A percentile compares a stretch with the other conserved stretches of the same genome.
phyloP scores from a whole-genome alignment of 2,888 invertebrate species.

The Suillia variegata region DNA sequence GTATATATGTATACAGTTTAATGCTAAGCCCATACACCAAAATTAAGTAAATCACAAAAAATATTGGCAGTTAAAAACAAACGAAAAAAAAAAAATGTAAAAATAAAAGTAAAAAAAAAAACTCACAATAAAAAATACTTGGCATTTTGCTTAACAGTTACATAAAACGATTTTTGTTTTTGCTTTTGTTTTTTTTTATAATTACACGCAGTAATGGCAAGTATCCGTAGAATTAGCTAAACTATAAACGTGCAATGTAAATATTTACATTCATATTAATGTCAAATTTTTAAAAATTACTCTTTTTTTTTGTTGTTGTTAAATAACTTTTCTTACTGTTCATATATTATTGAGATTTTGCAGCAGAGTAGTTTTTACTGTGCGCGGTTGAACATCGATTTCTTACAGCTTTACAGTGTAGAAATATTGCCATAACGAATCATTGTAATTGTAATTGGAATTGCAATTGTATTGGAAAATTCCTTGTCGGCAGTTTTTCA shows the following conservation, averaged over 20 bases:
- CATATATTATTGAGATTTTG: too few species aligned
- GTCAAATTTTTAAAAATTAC: not conserved
- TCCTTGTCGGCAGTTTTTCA: too few species aligned
- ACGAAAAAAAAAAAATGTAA: conserved; percentile 10
- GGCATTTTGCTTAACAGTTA: not conserved
- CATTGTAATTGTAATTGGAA: too few species aligned
- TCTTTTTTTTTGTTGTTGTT: too few species aligned
- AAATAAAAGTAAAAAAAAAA: not conserved
- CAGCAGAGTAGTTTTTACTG: too few species aligned
- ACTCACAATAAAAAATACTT: not conserved
- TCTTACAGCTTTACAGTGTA: too few species aligned
- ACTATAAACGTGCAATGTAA: not conserved
- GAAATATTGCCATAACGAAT: too few species aligned
- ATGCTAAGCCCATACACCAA: conserved; percentile 12
- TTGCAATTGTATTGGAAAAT: too few species aligned
- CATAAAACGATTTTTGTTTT: not conserved
- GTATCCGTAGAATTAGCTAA: not conserved
- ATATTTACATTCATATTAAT: not conserved
- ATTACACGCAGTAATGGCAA: conserved; percentile 2
- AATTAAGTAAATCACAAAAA: conserved; percentile 42
- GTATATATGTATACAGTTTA: too few species aligned
- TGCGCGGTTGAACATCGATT: too few species aligned
- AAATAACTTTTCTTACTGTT: too few species aligned
- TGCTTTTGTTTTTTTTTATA: too few species aligned
- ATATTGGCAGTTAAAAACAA: conserved; percentile 51